phyloP scores from a whole-genome alignment of 1,140 invertebrate genomes.

The Drosophila insularis region DNA sequence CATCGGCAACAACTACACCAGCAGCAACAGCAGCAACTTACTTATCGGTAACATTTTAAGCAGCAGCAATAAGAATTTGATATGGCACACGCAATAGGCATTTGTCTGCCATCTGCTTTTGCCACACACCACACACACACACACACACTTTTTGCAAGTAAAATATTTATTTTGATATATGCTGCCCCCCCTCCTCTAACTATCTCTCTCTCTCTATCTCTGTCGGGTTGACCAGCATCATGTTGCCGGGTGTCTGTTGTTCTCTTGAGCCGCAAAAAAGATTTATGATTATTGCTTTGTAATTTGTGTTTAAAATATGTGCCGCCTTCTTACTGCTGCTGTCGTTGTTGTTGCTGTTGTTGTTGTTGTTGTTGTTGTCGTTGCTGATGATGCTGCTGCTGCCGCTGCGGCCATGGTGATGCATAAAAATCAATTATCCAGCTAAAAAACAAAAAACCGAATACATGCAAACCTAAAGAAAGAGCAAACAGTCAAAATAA shows the following conservation, averaged over 20 bases:
- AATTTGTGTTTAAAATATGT: constrained; percentile 81
- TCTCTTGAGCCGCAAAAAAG: constrained; percentile 71
- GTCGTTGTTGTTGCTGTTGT: constrained; percentile 25
- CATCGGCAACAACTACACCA: constrained; percentile 26
- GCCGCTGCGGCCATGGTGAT: constrained; percentile 33
- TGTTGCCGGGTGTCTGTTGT: constrained; percentile 51
- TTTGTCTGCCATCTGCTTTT: constrained; percentile 61
- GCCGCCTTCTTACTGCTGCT: constrained; percentile 52
- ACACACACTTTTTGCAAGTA: constrained; percentile 14
- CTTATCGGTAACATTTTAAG: constrained; percentile 13
- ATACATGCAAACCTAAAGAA: constrained; percentile 20
- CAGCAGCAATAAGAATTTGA: constrained; percentile 53
- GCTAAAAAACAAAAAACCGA: constrained; percentile 19
- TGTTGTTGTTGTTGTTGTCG: constrained; percentile 29
- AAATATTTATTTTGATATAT: constrained; percentile 63
- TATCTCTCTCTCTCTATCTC: too few species aligned
- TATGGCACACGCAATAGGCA: constrained; percentile 75
- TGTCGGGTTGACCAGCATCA: constrained; percentile 37
- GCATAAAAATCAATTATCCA: constrained; percentile 78
- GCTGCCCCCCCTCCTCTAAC: too few species aligned
- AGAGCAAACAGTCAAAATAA: constrained; percentile 13
- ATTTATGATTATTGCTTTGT: constrained; percentile 81
- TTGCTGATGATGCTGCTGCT: constrained; percentile 19
- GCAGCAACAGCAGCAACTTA: constrained; percentile 16
- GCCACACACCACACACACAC: constrained; percentile 32